Percentiles rank a stretch among this genome's conserved stretches.
Conservation (phyloP, 2,797 vertebrate species). For the Carcharodon carcharias region DNA sequence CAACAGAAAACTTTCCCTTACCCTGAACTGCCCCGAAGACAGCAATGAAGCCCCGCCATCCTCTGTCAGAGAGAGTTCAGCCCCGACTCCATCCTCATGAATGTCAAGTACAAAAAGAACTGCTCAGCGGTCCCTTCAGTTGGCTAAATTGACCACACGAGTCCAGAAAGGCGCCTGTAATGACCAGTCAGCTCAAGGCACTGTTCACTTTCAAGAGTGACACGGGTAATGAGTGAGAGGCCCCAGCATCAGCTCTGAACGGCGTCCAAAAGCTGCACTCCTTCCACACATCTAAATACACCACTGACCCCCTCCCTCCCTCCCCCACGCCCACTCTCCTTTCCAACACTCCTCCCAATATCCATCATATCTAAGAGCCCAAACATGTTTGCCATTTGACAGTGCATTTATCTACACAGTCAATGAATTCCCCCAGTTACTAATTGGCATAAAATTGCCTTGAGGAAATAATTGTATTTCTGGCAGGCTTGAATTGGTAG, state of each 20-base stretch:
- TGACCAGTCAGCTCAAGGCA: neutral
- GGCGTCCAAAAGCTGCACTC: neutral
- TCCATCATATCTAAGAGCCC: neutral
- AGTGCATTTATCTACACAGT: constrained; percentile 8
- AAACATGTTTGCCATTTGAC: neutral
- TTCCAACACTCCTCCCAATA: neutral
- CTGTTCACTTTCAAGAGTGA: constrained; percentile 2
- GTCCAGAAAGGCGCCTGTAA: neutral
- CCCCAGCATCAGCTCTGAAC: neutral
- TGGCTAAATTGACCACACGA: constrained; percentile 4
- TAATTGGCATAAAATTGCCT: neutral
- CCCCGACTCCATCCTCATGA: neutral
- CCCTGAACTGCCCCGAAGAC: neutral
- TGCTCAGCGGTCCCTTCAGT: neutral
- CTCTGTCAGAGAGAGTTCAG: neutral
- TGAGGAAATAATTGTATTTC: neutral
- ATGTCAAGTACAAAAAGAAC: neutral
- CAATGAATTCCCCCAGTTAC: neutral
- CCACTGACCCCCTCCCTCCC: neutral
- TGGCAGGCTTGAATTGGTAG: neutral
- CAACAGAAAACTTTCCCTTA: neutral
- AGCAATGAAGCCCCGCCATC: constrained; percentile 22
- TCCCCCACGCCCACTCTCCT: neutral
- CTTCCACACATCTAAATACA: neutral
- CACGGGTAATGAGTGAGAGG: neutral